Conservation (phyloP, 2,113 vertebrate species). For the Eupsittula cactorum region DNA sequence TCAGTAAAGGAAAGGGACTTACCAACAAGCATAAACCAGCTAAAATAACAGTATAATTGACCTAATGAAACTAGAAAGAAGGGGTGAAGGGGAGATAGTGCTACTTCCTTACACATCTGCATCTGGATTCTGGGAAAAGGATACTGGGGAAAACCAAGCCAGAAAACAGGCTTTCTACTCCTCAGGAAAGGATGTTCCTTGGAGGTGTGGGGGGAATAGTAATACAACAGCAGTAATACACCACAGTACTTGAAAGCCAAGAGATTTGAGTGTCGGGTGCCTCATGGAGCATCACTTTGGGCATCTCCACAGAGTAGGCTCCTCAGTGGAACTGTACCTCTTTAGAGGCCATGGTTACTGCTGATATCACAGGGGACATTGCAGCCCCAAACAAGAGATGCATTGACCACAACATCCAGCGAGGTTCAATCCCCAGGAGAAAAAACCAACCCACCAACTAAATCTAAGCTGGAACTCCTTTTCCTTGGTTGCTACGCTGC, state of each 20-base stretch:
- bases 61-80: not conserved
- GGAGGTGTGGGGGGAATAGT: accelerated
- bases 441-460: not conserved
- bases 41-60: not conserved
- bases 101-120: not conserved
- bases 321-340: accelerated
- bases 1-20: not conserved
- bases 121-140: not conserved
- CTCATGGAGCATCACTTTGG: not conserved
- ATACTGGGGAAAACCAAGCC: not conserved
- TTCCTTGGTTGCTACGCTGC: not conserved
- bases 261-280: not conserved
- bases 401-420: not conserved
- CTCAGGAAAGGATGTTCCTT: not conserved
- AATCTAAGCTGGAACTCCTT: not conserved
- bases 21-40: not conserved
- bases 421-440: not conserved
- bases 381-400: not conserved
- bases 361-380: accelerated
- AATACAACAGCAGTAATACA: not conserved
- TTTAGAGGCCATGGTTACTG: accelerated
- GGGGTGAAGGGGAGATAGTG: not conserved
- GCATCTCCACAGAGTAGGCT: not conserved
- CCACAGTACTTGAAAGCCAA: not conserved
- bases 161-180: not conserved